phyloP scores from a whole-genome alignment of 2,113 vertebrate genomes.

The Cyrtonyx montezumae region DNA sequence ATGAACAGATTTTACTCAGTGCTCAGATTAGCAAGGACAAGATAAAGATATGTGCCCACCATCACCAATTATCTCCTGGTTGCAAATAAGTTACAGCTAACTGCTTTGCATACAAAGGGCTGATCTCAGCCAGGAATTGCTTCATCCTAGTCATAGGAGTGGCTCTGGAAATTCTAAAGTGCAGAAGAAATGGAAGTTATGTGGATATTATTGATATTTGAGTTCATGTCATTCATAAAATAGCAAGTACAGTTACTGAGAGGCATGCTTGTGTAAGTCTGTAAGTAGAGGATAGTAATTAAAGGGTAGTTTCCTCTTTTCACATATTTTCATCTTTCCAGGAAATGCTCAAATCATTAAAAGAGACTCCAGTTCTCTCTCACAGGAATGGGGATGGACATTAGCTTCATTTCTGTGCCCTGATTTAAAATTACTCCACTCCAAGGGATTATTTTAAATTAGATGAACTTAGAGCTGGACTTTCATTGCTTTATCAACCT shows the following conservation, averaged over 20 bases:
- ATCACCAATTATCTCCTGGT: neutral
- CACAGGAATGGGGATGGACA: neutral
- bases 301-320: neutral
- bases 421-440: neutral
- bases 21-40: neutral
- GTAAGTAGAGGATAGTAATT: neutral
- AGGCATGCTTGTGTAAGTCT: neutral
- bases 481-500: neutral
- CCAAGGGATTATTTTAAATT: neutral
- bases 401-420: neutral
- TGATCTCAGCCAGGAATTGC: conserved; percentile 4
- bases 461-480: neutral
- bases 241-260: neutral
- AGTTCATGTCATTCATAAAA: neutral
- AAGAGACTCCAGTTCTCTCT: neutral
- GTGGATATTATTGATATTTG: neutral
- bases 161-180: neutral
- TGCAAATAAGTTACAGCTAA: conserved; percentile 2
- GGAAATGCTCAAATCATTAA: neutral
- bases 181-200: neutral
- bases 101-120: neutral
- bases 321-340: neutral
- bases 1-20: neutral
- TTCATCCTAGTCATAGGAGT: neutral
- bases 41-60: neutral